Evolutionary conservation across 1,140 invertebrate genomes (phyloP).

Genomic region (Zaprionus camerounensis): DNA sequence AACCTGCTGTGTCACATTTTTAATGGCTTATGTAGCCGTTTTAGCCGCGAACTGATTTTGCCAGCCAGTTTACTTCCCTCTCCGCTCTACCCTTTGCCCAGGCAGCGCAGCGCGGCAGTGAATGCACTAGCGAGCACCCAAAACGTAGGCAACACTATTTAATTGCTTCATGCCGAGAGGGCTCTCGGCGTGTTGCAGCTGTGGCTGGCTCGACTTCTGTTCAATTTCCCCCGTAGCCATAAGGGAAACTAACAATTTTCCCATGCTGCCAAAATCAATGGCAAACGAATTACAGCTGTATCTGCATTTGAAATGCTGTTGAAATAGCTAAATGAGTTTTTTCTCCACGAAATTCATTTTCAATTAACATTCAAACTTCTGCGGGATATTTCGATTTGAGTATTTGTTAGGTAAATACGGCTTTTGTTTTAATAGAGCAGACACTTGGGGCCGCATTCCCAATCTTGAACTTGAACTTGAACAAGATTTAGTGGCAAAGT

Average conservation of each 20-base stretch:
- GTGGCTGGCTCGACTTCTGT: not conserved
- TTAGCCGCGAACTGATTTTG: constrained; percentile 1
- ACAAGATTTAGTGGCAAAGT: not conserved
- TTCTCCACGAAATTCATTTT: not conserved
- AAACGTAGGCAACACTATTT: constrained; percentile 38
- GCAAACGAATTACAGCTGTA: constrained; percentile 1
- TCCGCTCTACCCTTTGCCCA: not conserved
- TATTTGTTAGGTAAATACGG: not conserved
- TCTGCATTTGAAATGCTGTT: not conserved
- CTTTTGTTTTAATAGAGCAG: too few relatives aligned
- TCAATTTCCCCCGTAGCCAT: not conserved
- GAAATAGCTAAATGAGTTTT: not conserved
- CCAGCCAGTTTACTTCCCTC: not conserved
- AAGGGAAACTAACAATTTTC: not conserved
- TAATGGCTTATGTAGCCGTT: constrained; percentile 40
- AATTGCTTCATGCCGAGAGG: constrained; percentile 25
- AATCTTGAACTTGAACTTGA: not conserved
- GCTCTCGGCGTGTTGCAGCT: constrained; percentile 8
- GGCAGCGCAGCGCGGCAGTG: too few relatives aligned
- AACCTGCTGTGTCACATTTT: constrained; percentile 14
- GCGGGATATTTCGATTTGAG: not conserved
- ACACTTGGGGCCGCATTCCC: not conserved
- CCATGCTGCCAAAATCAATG: not conserved
- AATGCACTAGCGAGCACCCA: constrained; percentile 3
- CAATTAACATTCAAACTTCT: not conserved